Base-by-base conservation (phyloP, 37 sponge, comb jelly and placozoan species). In the Oopsacas minuta region DNA sequence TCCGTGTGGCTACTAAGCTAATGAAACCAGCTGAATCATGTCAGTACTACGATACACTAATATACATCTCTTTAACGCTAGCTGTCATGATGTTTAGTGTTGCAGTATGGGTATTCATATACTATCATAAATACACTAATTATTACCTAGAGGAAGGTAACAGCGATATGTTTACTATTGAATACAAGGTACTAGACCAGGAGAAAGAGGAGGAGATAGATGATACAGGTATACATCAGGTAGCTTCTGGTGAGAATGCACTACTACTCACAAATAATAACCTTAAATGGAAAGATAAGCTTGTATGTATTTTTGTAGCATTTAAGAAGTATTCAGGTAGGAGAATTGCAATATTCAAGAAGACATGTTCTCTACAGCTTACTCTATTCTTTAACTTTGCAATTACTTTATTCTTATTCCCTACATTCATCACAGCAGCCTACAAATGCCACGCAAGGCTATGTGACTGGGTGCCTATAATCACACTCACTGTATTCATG, bases 391-490 rank as follows among this genome's bases (percentile, higher is more conserved):
- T 61, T 34, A 61, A 61, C 75, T 61, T 61, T 61, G 30, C 28
- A 10, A 61, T 61, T n/a, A 61, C 75, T 61, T 34, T 61, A 7
- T 61, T 61, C 22, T 34, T 61, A 25, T 61, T 61, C 28, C 75
- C 75, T 20, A 61, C 75, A 61, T 61, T 61, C 22, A 61, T n/a
- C 28, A 61, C 75, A 25, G 75, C 75, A 3, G 75, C 75, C 7
- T 61, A 61, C 75, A 10, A 25, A 5, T 61, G 75, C 28, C 75
- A 61, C 28, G 1, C 75, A 3, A 25, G 28, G 30, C 20, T 61
- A 5, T 61, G 75, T n/a, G 75, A 61, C 28, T 61, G 75, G 75
- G 75, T 61, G 22, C 75, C 75, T 5, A 61, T 61, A 61, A 61
- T 61, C 75, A 25, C 75, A 61, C 75, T 61, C 75, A 61, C 75